Conservation (phyloP, 2,797 vertebrate species). For the Choloepus didactylus region DNA sequence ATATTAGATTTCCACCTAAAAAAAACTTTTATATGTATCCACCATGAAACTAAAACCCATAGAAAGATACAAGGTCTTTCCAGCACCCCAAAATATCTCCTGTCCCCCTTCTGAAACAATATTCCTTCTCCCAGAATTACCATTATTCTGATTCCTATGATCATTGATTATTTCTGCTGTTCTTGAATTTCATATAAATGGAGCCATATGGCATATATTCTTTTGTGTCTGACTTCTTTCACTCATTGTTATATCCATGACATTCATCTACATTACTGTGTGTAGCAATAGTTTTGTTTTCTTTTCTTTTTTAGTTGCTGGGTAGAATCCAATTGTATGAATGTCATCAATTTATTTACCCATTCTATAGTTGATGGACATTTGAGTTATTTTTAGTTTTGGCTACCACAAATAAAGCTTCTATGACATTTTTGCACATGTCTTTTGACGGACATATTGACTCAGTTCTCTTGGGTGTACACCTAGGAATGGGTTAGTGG, state of each 20-base stretch:
- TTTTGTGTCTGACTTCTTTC: not conserved
- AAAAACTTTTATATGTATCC: not conserved
- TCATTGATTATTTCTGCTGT: not conserved
- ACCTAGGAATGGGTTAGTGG: not conserved
- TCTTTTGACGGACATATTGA: not conserved
- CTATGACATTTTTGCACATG: not conserved
- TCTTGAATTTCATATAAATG: not conserved
- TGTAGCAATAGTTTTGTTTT: not conserved
- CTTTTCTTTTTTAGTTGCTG: not conserved
- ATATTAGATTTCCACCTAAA: not conserved
- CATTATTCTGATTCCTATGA: not conserved
- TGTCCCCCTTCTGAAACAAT: not conserved
- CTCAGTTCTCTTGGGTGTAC: not conserved
- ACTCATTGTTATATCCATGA: not conserved
- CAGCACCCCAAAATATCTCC: not conserved
- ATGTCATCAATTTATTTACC: not conserved
- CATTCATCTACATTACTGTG: not conserved
- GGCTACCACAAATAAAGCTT: not conserved
- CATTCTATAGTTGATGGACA: not conserved
- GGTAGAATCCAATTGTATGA: not conserved
- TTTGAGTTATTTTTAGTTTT: constrained; percentile 5
- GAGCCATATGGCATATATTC: not conserved
- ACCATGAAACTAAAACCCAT: not conserved
- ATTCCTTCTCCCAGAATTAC: not conserved
- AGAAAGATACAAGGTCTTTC: not conserved